A percentile compares a stretch with the other conserved stretches of the same genome.
Conservation (phyloP, 2,888 invertebrate species). For the Endomychus coccineus region DNA sequence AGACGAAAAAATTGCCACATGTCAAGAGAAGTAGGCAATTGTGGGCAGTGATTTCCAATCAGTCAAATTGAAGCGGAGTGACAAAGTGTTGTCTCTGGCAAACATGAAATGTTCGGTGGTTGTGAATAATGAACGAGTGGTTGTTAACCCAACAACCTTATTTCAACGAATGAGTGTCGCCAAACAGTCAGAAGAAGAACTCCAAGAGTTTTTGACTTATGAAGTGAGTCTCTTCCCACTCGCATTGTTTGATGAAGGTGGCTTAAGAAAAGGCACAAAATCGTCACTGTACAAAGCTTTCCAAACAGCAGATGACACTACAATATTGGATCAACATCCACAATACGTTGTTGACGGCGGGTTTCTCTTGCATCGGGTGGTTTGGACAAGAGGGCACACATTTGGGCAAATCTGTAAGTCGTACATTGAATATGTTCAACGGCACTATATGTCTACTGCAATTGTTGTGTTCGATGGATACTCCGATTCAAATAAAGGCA, state of each 20-base stretch:
- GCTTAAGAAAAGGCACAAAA: conserved; percentile 22
- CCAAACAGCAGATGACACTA: conserved; percentile 15
- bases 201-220: conserved; percentile 22
- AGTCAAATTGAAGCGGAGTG: conserved; percentile 21
- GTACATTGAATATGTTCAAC: conserved; percentile 24
- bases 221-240: conserved; percentile 23
- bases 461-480: conserved; percentile 21
- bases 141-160: conserved; percentile 19
- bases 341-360: conserved; percentile 25
- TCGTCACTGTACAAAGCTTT: conserved; percentile 20
- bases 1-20: conserved; percentile 10
- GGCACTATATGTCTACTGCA: conserved; percentile 20
- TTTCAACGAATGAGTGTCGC: conserved; percentile 25
- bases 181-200: conserved; percentile 24
- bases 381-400: conserved; percentile 22
- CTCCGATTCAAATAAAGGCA: too few species aligned
- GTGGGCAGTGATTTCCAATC: conserved; percentile 13
- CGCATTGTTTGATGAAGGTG: conserved; percentile 20
- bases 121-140: conserved; percentile 18
- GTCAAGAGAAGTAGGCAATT: conserved; percentile 7
- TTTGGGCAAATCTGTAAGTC: conserved; percentile 23
- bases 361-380: conserved; percentile 24
- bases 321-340: conserved; percentile 9
- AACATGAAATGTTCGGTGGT: conserved; percentile 20
- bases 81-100: conserved; percentile 22